Percentiles rank a stretch among this genome's conserved stretches.
Conservation (phyloP, 2,797 vertebrate species). For the Myotis myotis region DNA sequence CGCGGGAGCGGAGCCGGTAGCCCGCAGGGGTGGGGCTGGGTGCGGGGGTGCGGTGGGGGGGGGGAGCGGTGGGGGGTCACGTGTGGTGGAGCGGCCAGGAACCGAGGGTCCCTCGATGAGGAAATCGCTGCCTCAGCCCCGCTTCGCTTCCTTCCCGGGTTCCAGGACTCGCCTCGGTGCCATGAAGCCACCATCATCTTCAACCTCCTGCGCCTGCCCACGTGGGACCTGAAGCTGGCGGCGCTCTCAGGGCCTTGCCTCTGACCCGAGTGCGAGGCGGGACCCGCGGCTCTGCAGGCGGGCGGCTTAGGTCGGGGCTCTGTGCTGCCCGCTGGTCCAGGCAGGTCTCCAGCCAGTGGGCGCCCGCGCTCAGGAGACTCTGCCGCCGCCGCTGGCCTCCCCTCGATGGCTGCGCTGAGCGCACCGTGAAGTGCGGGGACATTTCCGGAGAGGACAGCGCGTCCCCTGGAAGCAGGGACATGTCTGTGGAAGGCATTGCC, state of each 20-base stretch:
- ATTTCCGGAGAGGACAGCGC: rapidly evolving
- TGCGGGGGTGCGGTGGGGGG: neutral
- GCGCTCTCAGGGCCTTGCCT: neutral
- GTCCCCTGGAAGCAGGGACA: rapidly evolving
- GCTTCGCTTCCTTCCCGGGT: neutral
- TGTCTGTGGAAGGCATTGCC: rapidly evolving
- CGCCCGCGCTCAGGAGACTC: neutral
- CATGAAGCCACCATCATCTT: neutral
- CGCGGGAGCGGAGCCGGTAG: rapidly evolving
- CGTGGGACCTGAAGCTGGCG: constrained; percentile 15
- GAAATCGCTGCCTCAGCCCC: neutral
- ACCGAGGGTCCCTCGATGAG: rapidly evolving
- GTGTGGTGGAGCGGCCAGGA: neutral
- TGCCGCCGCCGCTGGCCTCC: neutral
- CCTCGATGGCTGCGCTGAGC: neutral
- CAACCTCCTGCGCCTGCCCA: neutral
- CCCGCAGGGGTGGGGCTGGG: neutral
- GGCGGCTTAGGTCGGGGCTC: neutral
- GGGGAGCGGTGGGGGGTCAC: rapidly evolving
- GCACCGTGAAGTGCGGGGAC: neutral
- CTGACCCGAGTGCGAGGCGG: neutral
- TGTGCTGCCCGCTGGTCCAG: rapidly evolving
- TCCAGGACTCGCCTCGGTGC: neutral
- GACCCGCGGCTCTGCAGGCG: too few relatives aligned
- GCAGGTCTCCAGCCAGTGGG: neutral